A percentile compares a stretch with the other conserved stretches of the same genome.
Conservation (phyloP, 2,113 vertebrate species). For the Nothoprocta perdicaria region DNA sequence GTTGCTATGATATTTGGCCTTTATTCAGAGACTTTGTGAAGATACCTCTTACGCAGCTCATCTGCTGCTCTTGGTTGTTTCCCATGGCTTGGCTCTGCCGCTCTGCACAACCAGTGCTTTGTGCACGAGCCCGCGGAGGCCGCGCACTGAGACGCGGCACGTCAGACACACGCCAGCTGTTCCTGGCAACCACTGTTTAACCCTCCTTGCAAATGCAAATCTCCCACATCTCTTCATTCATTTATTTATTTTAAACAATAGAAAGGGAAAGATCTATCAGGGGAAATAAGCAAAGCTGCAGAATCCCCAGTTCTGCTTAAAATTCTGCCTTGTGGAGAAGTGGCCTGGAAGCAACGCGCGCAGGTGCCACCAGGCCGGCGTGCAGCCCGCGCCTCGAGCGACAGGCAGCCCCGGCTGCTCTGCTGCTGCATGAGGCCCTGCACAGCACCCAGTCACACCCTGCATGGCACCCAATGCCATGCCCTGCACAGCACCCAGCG, state of each 20-base stretch:
- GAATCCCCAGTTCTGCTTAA: not conserved
- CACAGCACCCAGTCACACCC: too few relatives aligned
- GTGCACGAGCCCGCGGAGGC: not conserved
- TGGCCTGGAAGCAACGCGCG: accelerated
- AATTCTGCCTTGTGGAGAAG: not conserved
- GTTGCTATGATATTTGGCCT: not conserved
- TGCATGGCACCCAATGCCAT: too few relatives aligned
- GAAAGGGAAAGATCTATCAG: not conserved
- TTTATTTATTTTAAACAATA: not conserved
- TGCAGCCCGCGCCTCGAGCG: not conserved
- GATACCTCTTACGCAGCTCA: not conserved
- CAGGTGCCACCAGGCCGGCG: not conserved
- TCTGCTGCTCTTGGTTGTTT: not conserved
- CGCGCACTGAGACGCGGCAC: not conserved
- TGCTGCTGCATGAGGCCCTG: not conserved
- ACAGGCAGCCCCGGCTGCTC: not conserved
- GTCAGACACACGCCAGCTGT: not conserved
- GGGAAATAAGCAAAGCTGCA: not conserved
- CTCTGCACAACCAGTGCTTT: not conserved
- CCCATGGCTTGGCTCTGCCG: accelerated
- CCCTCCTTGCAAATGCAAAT: not conserved
- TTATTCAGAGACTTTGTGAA: not conserved
- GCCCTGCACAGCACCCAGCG: not conserved
- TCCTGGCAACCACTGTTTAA: not conserved
- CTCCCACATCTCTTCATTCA: not conserved